Percentiles rank a stretch among this genome's conserved stretches.
These are phyloP conservation scores for Microctenopoma lineatum DNA, from an alignment of 2,797 vertebrate genomes.

Conservation along the genomic window DNA sequence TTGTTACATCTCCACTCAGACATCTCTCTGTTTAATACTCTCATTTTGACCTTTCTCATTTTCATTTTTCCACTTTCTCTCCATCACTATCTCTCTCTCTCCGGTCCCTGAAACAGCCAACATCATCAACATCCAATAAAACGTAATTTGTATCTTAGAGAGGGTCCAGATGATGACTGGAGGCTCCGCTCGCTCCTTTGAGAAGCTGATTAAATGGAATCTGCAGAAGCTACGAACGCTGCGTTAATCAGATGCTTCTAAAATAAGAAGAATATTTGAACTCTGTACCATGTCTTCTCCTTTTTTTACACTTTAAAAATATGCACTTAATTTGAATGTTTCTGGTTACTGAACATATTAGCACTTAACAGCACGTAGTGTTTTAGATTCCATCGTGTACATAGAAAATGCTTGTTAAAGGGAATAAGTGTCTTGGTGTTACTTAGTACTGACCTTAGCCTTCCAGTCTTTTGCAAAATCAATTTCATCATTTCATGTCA, in stretches of 20 bases:
- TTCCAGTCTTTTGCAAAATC: constrained; percentile 2
- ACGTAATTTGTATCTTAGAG: constrained; percentile 61
- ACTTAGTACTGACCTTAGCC: neutral
- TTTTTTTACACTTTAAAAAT: neutral
- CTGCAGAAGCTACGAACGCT: constrained; percentile 12
- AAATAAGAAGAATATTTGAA: constrained; percentile 31
- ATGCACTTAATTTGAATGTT: constrained; percentile 1
- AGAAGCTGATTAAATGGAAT: constrained; percentile 64
- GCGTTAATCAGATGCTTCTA: constrained; percentile 42
- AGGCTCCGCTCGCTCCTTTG: constrained; percentile 48
- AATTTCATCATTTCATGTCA: constrained; percentile 11
- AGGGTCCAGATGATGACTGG: constrained; percentile 58
- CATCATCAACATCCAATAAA: constrained; percentile 77
- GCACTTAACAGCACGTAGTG: neutral
- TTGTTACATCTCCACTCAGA: constrained; percentile 22
- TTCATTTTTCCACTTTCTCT: constrained; percentile 59
- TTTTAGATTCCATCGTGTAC: neutral
- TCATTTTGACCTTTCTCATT: constrained; percentile 55
- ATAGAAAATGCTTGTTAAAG: neutral
- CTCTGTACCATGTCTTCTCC: neutral
- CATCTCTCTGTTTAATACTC: constrained; percentile 51
- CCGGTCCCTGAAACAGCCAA: constrained; percentile 57
- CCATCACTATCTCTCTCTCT: constrained; percentile 22
- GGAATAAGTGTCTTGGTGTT: neutral
- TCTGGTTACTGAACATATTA: neutral